A percentile compares a stretch with the other conserved stretches of the same genome.
phyloP scores from a whole-genome alignment of 2,888 invertebrate genomes.

The Drosophila tripunctata region DNA sequence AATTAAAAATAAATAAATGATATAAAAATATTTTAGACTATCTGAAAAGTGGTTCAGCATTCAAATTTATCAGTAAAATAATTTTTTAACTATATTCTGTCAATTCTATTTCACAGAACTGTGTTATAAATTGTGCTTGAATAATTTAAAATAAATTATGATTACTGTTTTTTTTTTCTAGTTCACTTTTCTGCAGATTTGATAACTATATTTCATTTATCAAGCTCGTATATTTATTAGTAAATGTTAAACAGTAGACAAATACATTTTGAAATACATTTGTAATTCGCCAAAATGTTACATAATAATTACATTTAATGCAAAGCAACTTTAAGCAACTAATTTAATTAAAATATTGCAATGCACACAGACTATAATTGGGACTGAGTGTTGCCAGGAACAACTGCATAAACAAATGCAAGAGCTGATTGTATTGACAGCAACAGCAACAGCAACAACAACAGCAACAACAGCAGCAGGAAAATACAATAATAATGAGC shows the following conservation, averaged over 20 bases:
- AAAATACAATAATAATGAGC: conserved; percentile 56
- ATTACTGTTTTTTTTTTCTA: no score
- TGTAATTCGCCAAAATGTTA: not conserved
- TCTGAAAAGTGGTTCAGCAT: no score
- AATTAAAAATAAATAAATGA: no score
- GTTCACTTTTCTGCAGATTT: no score
- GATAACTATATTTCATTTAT: no score
- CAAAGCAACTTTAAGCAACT: conserved; percentile 20
- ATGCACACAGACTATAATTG: not conserved
- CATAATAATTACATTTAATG: conserved; percentile 19
- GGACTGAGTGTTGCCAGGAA: conserved; percentile 21
- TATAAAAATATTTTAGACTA: no score
- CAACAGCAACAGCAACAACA: conserved; percentile 17
- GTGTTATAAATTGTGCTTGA: no score
- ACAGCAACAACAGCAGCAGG: conserved; percentile 4
- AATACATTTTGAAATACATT: not conserved
- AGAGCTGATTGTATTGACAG: conserved; percentile 63
- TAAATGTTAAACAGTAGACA: not conserved
- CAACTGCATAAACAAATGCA: conserved; percentile 67
- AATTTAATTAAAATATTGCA: conserved; percentile 37
- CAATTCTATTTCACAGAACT: no score
- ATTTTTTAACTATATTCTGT: no score
- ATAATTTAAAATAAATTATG: no score
- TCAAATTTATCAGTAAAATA: no score
- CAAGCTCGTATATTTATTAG: no score